Evolutionary conservation across 2,113 vertebrate genomes (phyloP), one percentile per base, ranked within the genome.

Genomic region (Catharus fuscescens): DNA sequence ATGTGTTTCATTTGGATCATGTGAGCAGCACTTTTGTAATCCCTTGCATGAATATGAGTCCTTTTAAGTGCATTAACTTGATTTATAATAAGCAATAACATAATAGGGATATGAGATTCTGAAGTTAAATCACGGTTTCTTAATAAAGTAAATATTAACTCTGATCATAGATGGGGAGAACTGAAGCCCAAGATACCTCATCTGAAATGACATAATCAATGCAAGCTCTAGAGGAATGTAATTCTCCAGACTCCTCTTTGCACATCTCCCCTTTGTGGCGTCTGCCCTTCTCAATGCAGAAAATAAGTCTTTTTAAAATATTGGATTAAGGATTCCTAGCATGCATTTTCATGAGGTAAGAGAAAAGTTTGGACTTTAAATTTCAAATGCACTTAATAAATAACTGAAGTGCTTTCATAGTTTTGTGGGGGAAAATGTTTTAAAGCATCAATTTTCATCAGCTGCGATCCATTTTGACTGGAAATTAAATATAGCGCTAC

Each of bases 41-140:
- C 66, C 92, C 52, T 54, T 85, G 85, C 50, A 77, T 81, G 53
- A 53, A 59, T 80, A 80, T 18, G 31, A 93, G 57, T 65, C 70
- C n/a, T 85, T 91, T 69, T 69, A 87, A 94, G 72, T 48, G n/a
- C 77, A 70, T 93, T 92, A 62, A 47, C 26, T 86, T 93, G 77
- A 92, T 95, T 95, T 96, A 78, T 71, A 81, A n/a, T 48, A 86
- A 86, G 86, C 60, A 92, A 93, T 91, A 94, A 92, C 44, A 56
- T 83, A 91, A 90, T 10, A 52, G 26, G 40, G 21, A 86, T 92
- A 72, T 88, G 48, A 94, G 67, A 88, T 71, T 80, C 81, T 83
- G 59, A 90, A 80, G 38, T 83, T 90, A 90, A 83, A 85, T 78
- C 57, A 48, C 61, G 20, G 26, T 72, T 95, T 77, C 59, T 83